Conservation (phyloP, 2,113 vertebrate genomes). For the Ctenodactylus gundi region DNA sequence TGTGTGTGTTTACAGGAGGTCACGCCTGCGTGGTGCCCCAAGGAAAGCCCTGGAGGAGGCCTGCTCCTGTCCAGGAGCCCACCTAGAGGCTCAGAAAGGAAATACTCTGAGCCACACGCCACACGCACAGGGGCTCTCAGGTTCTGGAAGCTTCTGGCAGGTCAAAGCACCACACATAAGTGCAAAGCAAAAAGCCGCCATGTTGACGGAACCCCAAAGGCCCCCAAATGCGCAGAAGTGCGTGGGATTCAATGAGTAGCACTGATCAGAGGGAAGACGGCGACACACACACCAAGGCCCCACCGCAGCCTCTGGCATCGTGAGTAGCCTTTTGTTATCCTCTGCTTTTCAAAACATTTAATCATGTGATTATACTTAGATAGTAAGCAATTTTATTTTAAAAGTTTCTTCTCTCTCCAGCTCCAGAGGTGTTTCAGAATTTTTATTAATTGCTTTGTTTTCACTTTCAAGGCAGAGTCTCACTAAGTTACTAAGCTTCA, state of each 20-base stretch:
- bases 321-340: not conserved
- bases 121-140: no score
- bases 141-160: accelerated
- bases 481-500: no score
- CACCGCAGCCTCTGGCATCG: not conserved
- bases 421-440: not conserved
- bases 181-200: accelerated
- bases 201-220: accelerated
- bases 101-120: accelerated
- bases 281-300: accelerated
- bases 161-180: not conserved
- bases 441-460: no score
- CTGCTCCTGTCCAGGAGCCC: not conserved
- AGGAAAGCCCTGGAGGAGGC: not conserved
- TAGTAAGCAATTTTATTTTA: not conserved
- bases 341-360: not conserved
- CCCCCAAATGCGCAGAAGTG: accelerated
- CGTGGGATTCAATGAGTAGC: accelerated
- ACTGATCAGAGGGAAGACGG: accelerated
- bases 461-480: no score
- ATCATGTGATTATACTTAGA: accelerated
- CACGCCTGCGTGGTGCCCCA: accelerated
- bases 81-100: not conserved
- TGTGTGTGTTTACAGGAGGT: accelerated
- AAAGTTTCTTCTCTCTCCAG: not conserved